Percentiles rank a stretch among this genome's conserved stretches.
Evolutionary conservation across 2,113 vertebrate genomes (phyloP).

Genomic region (Phoxinus phoxinus): DNA sequence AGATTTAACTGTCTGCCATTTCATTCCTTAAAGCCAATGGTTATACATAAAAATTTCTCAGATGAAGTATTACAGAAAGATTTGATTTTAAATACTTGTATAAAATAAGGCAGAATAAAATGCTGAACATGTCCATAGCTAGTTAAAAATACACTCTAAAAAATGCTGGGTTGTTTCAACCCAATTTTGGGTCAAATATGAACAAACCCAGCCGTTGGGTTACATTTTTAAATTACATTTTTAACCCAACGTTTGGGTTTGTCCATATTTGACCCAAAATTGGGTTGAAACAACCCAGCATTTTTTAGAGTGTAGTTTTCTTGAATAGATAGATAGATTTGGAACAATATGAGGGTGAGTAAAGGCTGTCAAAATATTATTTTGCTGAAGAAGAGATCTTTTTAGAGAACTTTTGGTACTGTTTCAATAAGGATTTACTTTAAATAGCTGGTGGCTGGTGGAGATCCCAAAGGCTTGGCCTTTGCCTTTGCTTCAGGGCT

Average conservation of each 20-base stretch:
- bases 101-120: neutral
- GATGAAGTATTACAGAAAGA: neutral
- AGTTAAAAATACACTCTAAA: neutral
- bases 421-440: slow-evolving; percentile 70
- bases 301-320: no score
- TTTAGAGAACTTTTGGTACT: slow-evolving; percentile 60
- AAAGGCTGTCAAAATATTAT: neutral
- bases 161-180: no score
- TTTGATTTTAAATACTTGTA: neutral
- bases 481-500: slow-evolving; percentile 56
- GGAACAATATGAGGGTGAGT: neutral
- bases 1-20: neutral
- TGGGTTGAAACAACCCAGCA: no score
- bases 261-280: no score
- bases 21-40: neutral
- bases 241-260: no score
- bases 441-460: slow-evolving; percentile 60
- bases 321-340: no score
- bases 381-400: slow-evolving; percentile 47
- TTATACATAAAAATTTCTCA: neutral
- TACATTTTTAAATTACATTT: no score
- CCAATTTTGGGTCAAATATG: no score
- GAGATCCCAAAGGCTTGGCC: slow-evolving; percentile 55
- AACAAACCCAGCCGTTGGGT: no score
- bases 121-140: neutral